Percentiles rank a stretch among this genome's conserved stretches.
Conservation (phyloP, 1,140 invertebrate species). For the Drosophila nannoptera region DNA sequence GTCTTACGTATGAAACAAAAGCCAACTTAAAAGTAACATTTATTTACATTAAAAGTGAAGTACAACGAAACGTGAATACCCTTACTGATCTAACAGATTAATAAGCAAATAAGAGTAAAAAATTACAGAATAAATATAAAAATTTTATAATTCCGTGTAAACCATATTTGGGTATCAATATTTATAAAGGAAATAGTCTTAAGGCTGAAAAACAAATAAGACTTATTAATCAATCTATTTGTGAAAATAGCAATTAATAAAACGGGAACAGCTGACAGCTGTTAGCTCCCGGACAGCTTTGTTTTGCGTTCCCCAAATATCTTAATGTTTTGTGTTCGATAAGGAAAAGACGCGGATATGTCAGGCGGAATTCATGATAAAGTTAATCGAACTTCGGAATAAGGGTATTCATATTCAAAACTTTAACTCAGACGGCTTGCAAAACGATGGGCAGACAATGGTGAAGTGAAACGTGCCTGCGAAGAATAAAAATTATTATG, state of each 20-base stretch:
- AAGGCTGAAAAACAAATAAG: background rate
- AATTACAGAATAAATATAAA: background rate
- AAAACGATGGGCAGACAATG: conserved; percentile 41
- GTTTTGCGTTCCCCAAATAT: background rate
- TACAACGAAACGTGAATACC: conserved; percentile 4
- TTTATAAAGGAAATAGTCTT: too few species aligned
- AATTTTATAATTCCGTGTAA: background rate
- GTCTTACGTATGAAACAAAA: conserved; percentile 41
- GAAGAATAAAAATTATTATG: conserved; percentile 44
- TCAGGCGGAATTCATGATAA: conserved; percentile 6
- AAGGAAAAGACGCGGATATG: conserved; percentile 7
- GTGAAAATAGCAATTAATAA: background rate
- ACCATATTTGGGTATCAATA: background rate
- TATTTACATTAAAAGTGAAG: background rate
- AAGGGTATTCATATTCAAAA: conserved; percentile 24
- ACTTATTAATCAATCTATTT: background rate
- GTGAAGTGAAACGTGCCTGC: conserved; percentile 49
- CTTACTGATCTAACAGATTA: background rate
- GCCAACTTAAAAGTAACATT: conserved; percentile 25
- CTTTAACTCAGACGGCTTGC: conserved; percentile 18
- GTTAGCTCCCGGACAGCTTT: background rate
- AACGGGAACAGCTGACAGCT: conserved; percentile 25
- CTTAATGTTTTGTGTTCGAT: background rate
- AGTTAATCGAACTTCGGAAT: conserved; percentile 1
- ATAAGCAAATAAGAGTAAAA: background rate